phyloP scores from a whole-genome alignment of 2,113 vertebrate species.

The Antechinus flavipes region DNA sequence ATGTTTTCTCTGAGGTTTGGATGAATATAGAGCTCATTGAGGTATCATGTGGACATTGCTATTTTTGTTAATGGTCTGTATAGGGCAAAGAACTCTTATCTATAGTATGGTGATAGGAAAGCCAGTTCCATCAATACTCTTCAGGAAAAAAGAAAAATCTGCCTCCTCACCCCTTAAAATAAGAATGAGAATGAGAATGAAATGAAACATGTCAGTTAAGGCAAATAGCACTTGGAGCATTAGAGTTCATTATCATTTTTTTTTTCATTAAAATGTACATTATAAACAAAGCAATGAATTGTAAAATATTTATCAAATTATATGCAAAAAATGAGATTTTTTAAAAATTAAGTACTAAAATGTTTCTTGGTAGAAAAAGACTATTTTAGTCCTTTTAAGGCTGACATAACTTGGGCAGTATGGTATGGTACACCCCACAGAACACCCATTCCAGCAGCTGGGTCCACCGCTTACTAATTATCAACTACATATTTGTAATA shows the following conservation, averaged over 20 bases:
- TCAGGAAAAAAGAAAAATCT: neutral
- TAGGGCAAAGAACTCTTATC: neutral
- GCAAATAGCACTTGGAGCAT: neutral
- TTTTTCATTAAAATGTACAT: neutral
- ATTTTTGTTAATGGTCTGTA: neutral
- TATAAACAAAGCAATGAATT: neutral
- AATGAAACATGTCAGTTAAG: neutral
- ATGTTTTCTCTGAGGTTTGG: neutral
- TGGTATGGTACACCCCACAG: neutral
- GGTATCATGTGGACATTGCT: neutral
- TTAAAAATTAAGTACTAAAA: neutral
- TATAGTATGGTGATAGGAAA: neutral
- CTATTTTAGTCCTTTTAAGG: neutral
- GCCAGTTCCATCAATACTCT: neutral
- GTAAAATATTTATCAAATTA: conserved; percentile 26
- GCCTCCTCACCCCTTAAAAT: neutral
- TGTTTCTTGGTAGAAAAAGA: neutral
- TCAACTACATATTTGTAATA: neutral
- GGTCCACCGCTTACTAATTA: neutral
- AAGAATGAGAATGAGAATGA: neutral
- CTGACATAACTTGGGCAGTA: neutral
- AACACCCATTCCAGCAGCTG: neutral
- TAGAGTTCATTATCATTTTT: neutral
- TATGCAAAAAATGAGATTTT: conserved; percentile 22
- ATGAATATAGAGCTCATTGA: neutral